A percentile compares a stretch with the other conserved stretches of the same genome.
Evolutionary conservation across 2,888 invertebrate genomes (phyloP).

Genomic region (Napeogenes inachia): DNA sequence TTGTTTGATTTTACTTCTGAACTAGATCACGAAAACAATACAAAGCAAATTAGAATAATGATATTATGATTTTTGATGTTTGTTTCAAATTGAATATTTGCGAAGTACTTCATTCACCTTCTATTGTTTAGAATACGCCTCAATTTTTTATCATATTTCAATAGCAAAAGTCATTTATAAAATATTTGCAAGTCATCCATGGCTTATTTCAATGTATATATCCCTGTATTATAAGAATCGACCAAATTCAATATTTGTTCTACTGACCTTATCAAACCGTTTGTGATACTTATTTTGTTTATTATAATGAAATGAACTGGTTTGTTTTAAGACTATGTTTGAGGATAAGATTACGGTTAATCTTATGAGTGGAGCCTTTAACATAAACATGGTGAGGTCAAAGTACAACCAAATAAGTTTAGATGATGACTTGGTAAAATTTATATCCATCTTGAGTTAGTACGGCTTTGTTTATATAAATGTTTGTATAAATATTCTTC

Average conservation of each 20-base stretch:
- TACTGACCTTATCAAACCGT: slow-evolving; percentile 51
- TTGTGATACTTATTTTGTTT: slow-evolving; percentile 47
- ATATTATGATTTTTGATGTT: neutral
- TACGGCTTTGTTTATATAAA: neutral
- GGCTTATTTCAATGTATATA: slow-evolving; percentile 38
- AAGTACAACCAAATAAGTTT: neutral
- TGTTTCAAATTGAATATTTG: slow-evolving; percentile 8
- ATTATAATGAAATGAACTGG: slow-evolving; percentile 34
- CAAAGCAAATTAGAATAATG: too few relatives aligned
- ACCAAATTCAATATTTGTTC: slow-evolving; percentile 45
- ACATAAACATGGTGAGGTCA: slow-evolving; percentile 12
- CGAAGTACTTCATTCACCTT: slow-evolving; percentile 10
- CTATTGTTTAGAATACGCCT: slow-evolving; percentile 10
- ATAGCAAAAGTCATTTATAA: slow-evolving; percentile 21
- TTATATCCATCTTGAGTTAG: neutral
- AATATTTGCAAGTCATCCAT: slow-evolving; percentile 47
- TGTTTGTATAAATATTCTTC: neutral
- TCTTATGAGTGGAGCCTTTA: slow-evolving; percentile 14
- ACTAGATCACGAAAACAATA: too few relatives aligned
- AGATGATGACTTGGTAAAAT: neutral
- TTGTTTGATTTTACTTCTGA: too few relatives aligned
- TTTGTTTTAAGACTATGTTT: slow-evolving; percentile 15
- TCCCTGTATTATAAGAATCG: slow-evolving; percentile 38
- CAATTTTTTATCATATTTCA: slow-evolving; percentile 14
- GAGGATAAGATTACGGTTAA: slow-evolving; percentile 22